Percentiles rank a stretch among this genome's conserved stretches.
phyloP scores from a whole-genome alignment of 2,797 vertebrate genomes.

The Hephaestus fuliginosus region DNA sequence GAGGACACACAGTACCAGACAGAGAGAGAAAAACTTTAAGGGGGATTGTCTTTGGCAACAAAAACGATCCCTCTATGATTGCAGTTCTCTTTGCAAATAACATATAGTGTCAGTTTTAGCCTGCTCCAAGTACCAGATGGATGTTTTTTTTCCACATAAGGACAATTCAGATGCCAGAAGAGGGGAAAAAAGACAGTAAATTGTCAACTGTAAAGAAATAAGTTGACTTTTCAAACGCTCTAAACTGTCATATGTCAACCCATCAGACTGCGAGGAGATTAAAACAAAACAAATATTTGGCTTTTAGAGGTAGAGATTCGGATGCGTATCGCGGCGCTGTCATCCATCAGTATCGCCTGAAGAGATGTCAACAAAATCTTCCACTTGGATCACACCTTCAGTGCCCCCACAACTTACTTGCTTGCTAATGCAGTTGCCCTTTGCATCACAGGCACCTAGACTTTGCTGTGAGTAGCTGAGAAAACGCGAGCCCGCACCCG shows the following conservation, averaged over 20 bases:
- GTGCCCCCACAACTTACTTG: constrained; percentile 1
- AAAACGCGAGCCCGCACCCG: neutral
- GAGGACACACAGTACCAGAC: constrained; percentile 40
- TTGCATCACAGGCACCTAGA: neutral
- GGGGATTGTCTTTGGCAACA: constrained; percentile 58
- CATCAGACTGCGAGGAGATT: constrained; percentile 58
- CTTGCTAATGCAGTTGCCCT: constrained; percentile 21
- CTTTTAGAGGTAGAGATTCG: constrained; percentile 47
- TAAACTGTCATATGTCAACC: constrained; percentile 67
- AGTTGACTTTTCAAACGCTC: constrained; percentile 58
- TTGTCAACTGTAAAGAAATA: constrained; percentile 68
- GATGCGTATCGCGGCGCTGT: constrained; percentile 28
- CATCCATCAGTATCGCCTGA: constrained; percentile 44
- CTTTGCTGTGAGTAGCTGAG: neutral
- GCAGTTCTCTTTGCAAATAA: constrained; percentile 69
- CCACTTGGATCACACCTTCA: constrained; percentile 29
- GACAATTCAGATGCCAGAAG: constrained; percentile 66
- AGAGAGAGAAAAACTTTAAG: constrained; percentile 49
- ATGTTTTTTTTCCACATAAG: constrained; percentile 65
- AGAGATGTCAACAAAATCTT: constrained; percentile 47
- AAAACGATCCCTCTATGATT: constrained; percentile 69
- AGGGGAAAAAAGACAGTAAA: constrained; percentile 43
- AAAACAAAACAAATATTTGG: constrained; percentile 68
- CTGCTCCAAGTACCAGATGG: constrained; percentile 63
- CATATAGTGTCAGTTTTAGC: constrained; percentile 74